Evolutionary conservation across 2,797 vertebrate species (phyloP), one percentile per base, ranked within the genome.

Genomic region (Diceros bicornis): DNA sequence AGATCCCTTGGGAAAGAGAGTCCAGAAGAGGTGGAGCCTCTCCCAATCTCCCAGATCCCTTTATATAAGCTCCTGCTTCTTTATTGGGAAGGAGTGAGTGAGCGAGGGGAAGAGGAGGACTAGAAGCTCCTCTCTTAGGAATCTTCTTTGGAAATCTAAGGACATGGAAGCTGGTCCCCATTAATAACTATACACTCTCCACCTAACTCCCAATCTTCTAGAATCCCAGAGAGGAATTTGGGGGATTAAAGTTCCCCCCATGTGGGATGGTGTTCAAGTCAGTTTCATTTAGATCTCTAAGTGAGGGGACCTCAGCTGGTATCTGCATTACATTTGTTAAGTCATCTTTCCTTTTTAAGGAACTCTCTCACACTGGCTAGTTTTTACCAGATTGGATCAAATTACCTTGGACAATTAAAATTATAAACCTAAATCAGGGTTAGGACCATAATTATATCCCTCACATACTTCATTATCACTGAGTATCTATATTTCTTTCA

Each of bases 391-490:
- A 25, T 78, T 83, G 9, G 27, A 89, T 89, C 57, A 52, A 87
- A 92, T 78, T 78, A 83, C 62, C 47, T 95, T 11, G 41, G 17
- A 71, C 61, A 82, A 96, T 90, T 85, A 91, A 83, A 91, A 89
- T 66, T 66, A 74, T 34, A 82, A 87, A 50, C n/a, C 25, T 10
- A 11, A 82, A 71, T 93, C 85, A 89, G 32, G 12, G 21, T 66
- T 77, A 91, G 32, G 32, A 50, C 34, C 50, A 55, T 81, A 85
- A 81, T 90, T 79, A 41, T 23, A 52, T n/a, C 52, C 59, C 64
- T 89, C 57, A 55, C 74, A 68, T 64, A 37, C 32, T 72, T 74
- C 34, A 47, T 64, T 55, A 52, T 91, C n/a, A 34, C 21, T 29
- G 41, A 34, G 13, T 91, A 75, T 77, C 86, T 77, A 12, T 0